Evolutionary conservation across 1,140 invertebrate species (phyloP).

Genomic region (Arctopsyche grandis): DNA sequence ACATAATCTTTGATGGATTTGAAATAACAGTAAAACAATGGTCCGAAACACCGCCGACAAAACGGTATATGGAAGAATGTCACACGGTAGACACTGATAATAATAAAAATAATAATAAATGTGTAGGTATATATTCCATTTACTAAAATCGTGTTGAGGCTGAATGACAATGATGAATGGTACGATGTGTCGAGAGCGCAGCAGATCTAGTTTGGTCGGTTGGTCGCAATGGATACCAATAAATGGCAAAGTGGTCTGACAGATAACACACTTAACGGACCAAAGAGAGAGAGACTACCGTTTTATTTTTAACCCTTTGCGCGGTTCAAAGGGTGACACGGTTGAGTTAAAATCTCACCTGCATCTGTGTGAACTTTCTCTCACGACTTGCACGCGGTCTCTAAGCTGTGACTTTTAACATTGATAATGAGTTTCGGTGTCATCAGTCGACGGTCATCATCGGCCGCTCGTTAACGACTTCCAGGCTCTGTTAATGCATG

Average conservation of each 20-base stretch:
- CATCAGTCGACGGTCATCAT: too few species aligned
- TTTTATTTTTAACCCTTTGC: too few species aligned
- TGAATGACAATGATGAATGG: constrained; percentile 45
- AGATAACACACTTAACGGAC: constrained; percentile 37
- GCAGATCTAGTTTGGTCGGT: constrained; percentile 42
- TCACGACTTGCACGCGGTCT: too few species aligned
- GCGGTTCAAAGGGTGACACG: too few species aligned
- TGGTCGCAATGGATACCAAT: constrained; percentile 14
- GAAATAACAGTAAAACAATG: constrained; percentile 14
- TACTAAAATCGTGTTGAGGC: constrained; percentile 40
- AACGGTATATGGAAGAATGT: constrained; percentile 31
- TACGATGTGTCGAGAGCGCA: constrained; percentile 23
- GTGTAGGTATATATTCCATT: constrained; percentile 19
- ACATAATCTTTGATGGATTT: background rate
- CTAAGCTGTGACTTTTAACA: too few species aligned
- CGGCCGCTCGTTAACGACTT: too few species aligned
- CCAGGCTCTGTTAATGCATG: too few species aligned
- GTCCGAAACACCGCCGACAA: background rate
- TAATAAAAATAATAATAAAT: constrained; percentile 13
- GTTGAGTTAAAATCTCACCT: too few species aligned
- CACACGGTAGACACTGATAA: constrained; percentile 6
- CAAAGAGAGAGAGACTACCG: background rate
- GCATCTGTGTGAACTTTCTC: too few species aligned
- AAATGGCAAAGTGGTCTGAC: constrained; percentile 39
- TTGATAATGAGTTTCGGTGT: too few species aligned